Base-by-base conservation (phyloP, 2,797 vertebrate species). In the Propithecus deckenii region DNA sequence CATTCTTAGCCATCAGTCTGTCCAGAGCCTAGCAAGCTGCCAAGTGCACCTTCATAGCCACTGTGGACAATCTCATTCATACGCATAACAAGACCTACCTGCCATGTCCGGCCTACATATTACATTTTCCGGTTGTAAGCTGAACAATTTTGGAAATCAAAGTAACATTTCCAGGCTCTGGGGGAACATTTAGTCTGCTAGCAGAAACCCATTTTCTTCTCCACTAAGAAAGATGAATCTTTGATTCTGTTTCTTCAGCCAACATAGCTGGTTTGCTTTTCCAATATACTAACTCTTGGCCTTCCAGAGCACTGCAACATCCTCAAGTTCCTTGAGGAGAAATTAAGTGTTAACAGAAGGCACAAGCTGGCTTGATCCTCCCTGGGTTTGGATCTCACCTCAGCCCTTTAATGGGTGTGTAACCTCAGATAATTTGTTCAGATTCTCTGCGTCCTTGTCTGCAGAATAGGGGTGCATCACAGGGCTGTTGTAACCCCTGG, bases 121-220 rank as follows among this genome's bases (percentile, higher is more conserved):
- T 89, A 91, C 74, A 15, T 61, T 92, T 87, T 88, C 59, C 10
- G 35, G 52, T 87, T 81, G 74, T 83, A 84, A 92, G 35, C 25
- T 30, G 75, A 94, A 59, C 65, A 41, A 13, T 57, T 85, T 65
- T 85, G 85, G 28, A 92, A 93, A 96, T 75, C 79, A 89, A 89
- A 92, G 71, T 94, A 85, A 72, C 76, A 74, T 85, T 90, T 96
- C 41, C 35, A 41, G 52, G 72, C 75, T 69, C 92, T 71, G 69
- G 46, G 71, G 89, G 35, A 59, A 78, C 78, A 48, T 74, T 69
- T 13, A 35, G 48, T 86, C 41, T 32, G 25, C 43, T 69, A 48
- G 61, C 35, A 90, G 72, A 94, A 91, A 43, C 67, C 78, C 57
- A 28, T 86, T 93, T 96, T 78, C 67, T 94, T 88, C 57, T 71